Evolutionary conservation across 2,797 vertebrate species (phyloP).

Genomic region (Gymnothorax javanicus): DNA sequence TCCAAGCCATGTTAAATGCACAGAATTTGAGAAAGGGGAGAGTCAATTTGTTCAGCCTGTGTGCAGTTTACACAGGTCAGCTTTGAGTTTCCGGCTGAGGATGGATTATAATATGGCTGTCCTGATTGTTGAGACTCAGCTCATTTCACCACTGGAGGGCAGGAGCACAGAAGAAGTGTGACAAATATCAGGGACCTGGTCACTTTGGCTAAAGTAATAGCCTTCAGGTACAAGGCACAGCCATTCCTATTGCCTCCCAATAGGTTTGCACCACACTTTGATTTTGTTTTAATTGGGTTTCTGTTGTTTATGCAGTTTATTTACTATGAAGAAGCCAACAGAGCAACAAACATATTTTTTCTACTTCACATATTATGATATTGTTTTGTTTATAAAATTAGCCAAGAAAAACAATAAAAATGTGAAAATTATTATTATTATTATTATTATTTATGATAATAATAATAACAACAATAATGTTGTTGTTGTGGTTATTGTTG

Average conservation of each 20-base stretch:
- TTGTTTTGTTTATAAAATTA: too few relatives aligned
- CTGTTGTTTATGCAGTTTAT: too few relatives aligned
- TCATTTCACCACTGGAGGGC: background rate
- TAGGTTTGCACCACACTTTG: background rate
- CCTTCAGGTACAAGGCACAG: background rate
- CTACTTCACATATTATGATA: too few relatives aligned
- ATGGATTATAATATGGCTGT: constrained; percentile 36
- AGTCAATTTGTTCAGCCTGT: background rate
- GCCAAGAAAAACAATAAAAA: too few relatives aligned
- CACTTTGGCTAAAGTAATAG: background rate
- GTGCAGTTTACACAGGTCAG: background rate
- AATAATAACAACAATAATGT: too few relatives aligned
- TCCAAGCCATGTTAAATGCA: constrained; percentile 37
- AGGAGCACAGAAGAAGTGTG: background rate
- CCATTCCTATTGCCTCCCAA: background rate
- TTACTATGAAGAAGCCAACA: too few relatives aligned
- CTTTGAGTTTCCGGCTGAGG: background rate
- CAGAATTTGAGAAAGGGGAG: background rate
- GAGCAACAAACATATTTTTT: too few relatives aligned
- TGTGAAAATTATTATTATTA: too few relatives aligned
- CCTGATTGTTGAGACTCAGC: constrained; percentile 39
- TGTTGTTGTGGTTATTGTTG: too few relatives aligned
- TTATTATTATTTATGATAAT: too few relatives aligned
- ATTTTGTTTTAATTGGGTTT: too few relatives aligned
- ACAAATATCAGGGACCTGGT: background rate